These are phyloP conservation scores for Tangachromis dhanisi DNA, from an alignment of 2,113 vertebrate genomes.

Conservation along the genomic window DNA sequence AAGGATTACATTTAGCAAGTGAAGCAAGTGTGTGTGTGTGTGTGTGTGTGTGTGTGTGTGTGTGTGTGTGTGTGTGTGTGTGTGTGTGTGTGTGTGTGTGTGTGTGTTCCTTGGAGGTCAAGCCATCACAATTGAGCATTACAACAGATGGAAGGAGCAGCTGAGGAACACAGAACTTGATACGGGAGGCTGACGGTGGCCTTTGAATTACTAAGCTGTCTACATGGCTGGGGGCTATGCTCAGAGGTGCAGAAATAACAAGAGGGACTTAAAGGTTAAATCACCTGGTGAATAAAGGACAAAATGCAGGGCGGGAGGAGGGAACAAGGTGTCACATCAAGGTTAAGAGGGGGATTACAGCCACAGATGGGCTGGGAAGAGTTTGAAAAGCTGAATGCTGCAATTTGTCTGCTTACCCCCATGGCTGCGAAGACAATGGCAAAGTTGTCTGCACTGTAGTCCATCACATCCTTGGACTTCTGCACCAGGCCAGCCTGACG, in stretches of 20 bases:
- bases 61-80: neutral
- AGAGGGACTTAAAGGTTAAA: conserved; percentile 60
- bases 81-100: neutral
- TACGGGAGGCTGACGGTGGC: conserved; percentile 9
- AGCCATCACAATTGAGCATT: conserved; percentile 12
- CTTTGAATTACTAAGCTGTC: conserved; percentile 56
- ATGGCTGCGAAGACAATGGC: conserved; percentile 81
- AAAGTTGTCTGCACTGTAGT: conserved; percentile 78
- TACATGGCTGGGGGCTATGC: conserved; percentile 29
- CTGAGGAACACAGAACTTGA: conserved; percentile 52
- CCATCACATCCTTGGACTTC: conserved; percentile 79
- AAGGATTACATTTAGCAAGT: conserved; percentile 17
- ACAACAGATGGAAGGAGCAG: conserved; percentile 33
- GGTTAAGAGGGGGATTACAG: conserved; percentile 55
- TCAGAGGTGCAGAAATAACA: conserved; percentile 61
- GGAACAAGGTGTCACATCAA: conserved; percentile 29
- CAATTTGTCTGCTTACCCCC: conserved; percentile 64
- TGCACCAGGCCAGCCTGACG: conserved; percentile 78
- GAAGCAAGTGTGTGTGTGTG: neutral
- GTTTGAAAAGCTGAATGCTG: neutral
- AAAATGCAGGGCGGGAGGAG: neutral
- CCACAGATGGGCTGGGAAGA: neutral
- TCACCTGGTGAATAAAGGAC: conserved; percentile 59
- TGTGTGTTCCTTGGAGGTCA: conserved; percentile 17
- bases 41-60: neutral